Evolutionary conservation across 1,140 invertebrate genomes (phyloP), one percentile per base, ranked within the genome.

Genomic region (Acyrthosiphon pisum): DNA sequence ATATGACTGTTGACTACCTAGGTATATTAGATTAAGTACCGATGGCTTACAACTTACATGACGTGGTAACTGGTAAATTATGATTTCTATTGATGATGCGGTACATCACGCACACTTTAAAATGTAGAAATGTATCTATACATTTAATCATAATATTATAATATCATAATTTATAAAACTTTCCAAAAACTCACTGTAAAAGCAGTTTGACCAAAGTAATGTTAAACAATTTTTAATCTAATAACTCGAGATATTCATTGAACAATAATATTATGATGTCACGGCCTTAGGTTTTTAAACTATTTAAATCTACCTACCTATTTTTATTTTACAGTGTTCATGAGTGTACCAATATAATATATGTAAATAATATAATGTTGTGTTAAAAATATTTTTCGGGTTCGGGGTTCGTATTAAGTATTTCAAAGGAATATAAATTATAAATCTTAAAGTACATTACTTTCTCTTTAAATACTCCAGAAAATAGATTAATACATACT

Each of bases 381-480:
- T n/a, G 1, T 76, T 76, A n/a, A n/a, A n/a, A 76, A 35, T 76
- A 76, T 76, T 18, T 76, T 76, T 76, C n/a, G 0, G 11, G n/a
- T 76, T 76, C 37, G 35, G 0, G 11, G n/a, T 76, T 76, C 37
- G 35, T 37, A 83, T 9, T 35, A 3, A 23, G 8, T 6, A 37
- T 83, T 35, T 83, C 18, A 37, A 37, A 83, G 35, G 2, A 83
- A 20, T 22, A 83, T 83, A 9, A 22, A 37, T 83, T 22, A 83
- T 83, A 9, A 22, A 37, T 83, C 35, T 37, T 37, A 22, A 23
- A 37, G 48, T 87, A 46, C 18, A 50, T n/a, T 88, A 50, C 46
- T 88, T 88, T 88, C 86, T 88, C 86, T 88, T 88, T 88, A 14
- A 88, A 88, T 50, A 50, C 18, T 22, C 35, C 46, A 22, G 46